Evolutionary conservation across 2,797 vertebrate genomes (phyloP).

Genomic region (Serranus cabrilla): DNA sequence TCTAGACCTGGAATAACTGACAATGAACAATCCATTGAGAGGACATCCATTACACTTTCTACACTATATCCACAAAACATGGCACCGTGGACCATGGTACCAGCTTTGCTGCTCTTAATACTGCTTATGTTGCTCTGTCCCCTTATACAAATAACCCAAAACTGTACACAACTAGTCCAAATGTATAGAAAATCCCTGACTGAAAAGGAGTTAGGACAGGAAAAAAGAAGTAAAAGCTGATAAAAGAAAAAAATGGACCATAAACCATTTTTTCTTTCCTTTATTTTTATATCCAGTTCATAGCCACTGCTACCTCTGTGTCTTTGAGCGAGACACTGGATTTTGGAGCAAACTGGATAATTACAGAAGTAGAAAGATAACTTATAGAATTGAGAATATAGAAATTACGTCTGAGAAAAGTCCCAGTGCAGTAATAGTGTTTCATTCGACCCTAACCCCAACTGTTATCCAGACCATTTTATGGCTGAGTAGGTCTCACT

Average conservation of each 20-base stretch:
- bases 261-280: not conserved
- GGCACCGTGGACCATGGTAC: too few relatives aligned
- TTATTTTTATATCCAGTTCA: not conserved
- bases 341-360: not conserved
- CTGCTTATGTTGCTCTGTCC: not conserved
- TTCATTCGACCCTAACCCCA: slow-evolving; percentile 43
- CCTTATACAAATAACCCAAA: too few relatives aligned
- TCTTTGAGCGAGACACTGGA: not conserved
- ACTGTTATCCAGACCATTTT: slow-evolving; percentile 42
- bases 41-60: not conserved
- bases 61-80: too few relatives aligned
- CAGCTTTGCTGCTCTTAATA: too few relatives aligned
- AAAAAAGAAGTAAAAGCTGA: not conserved
- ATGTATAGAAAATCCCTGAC: not conserved
- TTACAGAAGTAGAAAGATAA: not conserved
- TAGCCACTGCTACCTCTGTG: too few relatives aligned
- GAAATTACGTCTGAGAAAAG: not conserved
- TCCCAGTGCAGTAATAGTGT: slow-evolving; percentile 46
- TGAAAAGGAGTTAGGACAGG: not conserved
- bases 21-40: not conserved
- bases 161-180: not conserved
- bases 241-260: not conserved
- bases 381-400: not conserved
- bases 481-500: slow-evolving; percentile 52
- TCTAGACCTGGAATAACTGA: not conserved